Percentiles rank a stretch among this genome's conserved stretches.
These are phyloP conservation scores for Limnephilus auricula DNA, from an alignment of 2,888 invertebrate species.

Conservation along the genomic window DNA sequence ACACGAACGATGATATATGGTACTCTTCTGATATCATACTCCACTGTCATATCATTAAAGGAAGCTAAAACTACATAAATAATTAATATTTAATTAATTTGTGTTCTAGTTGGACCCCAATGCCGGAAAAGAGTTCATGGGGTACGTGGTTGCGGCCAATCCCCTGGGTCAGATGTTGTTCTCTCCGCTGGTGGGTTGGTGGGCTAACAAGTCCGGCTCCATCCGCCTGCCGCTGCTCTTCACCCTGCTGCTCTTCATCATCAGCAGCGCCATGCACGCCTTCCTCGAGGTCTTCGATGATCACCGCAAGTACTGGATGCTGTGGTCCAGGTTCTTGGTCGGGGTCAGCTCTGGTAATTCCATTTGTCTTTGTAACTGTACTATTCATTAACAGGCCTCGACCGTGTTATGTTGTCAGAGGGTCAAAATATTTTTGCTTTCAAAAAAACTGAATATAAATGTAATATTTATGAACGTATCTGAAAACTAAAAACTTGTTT, in stretches of 20 bases:
- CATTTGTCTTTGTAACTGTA: neutral
- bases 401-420: no score
- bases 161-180: slow-evolving; percentile 92
- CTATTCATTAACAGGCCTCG: no score
- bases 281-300: slow-evolving; percentile 83
- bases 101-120: slow-evolving; percentile 84
- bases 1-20: no score
- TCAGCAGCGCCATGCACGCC: slow-evolving; percentile 86
- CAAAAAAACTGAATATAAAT: no score
- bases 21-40: no score
- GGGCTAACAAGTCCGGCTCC: slow-evolving; percentile 87
- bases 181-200: slow-evolving; percentile 90
- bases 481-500: no score
- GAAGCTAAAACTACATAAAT: no score
- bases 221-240: slow-evolving; percentile 85
- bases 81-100: neutral
- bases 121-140: slow-evolving; percentile 90
- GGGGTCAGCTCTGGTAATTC: slow-evolving; percentile 88
- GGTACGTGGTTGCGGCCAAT: slow-evolving; percentile 90
- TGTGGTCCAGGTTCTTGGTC: slow-evolving; percentile 86
- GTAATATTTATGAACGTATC: no score
- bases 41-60: no score
- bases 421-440: no score
- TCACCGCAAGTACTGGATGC: slow-evolving; percentile 85
- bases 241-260: slow-evolving; percentile 84